Conservation (phyloP, 2,888 invertebrate genomes). For the Choreutis nemorana region DNA sequence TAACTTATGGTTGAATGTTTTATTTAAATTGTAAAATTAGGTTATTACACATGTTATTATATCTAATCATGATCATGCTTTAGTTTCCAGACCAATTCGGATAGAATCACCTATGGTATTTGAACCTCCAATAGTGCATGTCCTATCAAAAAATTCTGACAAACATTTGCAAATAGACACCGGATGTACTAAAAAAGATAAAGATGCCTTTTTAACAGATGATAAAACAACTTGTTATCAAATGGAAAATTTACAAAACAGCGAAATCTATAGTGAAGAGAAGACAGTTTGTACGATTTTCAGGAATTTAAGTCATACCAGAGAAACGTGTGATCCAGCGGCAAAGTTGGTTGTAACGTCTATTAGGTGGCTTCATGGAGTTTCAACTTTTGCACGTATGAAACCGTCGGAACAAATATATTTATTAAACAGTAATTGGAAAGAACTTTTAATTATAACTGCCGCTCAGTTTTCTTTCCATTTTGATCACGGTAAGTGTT, state of each 20-base stretch:
- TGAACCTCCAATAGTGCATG: conserved; percentile 32
- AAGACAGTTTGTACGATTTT: conserved; percentile 31
- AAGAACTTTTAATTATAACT: conserved; percentile 82
- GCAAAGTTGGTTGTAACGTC: conserved; percentile 79
- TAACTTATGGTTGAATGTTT: too few species aligned
- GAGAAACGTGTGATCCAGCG: conserved; percentile 71
- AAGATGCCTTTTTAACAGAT: conserved; percentile 16
- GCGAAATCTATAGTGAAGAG: conserved; percentile 14
- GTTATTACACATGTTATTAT: too few species aligned
- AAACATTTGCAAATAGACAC: conserved; percentile 9
- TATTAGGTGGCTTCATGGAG: conserved; percentile 82
- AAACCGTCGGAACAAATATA: conserved; percentile 71
- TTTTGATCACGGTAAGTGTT: conserved; percentile 75
- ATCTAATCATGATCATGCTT: too few species aligned
- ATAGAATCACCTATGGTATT: too few species aligned
- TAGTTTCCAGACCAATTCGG: too few species aligned
- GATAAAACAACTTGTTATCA: conserved; percentile 16
- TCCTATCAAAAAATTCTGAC: conserved; percentile 22
- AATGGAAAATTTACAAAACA: conserved; percentile 17
- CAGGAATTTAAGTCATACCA: too few species aligned
- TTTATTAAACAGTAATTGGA: conserved; percentile 82
- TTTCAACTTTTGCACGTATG: conserved; percentile 78
- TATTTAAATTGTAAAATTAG: too few species aligned
- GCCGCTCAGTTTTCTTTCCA: conserved; percentile 83
- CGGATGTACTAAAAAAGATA: conserved; percentile 11